A percentile compares a stretch with the other conserved stretches of the same genome.
phyloP scores from a whole-genome alignment of 2,888 invertebrate genomes.

The Drosophila helvetica region DNA sequence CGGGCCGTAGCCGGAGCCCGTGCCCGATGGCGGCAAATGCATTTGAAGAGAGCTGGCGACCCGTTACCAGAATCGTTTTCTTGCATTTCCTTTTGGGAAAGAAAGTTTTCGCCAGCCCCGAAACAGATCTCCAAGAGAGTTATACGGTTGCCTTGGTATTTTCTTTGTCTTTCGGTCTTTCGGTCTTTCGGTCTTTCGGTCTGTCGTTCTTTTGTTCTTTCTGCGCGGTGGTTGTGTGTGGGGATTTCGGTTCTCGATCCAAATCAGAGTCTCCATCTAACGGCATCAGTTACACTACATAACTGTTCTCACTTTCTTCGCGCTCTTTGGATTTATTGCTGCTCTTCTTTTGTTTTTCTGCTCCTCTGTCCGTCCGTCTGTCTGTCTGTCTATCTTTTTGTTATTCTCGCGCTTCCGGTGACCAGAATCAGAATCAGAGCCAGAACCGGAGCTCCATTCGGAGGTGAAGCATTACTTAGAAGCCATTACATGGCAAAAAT shows the following conservation, averaged over 20 bases:
- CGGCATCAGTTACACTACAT: conserved; percentile 80
- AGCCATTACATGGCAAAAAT: conserved; percentile 45
- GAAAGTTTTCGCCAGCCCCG: conserved; percentile 64
- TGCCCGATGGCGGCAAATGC: conserved; percentile 38
- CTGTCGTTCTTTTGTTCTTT: not conserved
- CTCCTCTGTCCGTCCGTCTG: not conserved
- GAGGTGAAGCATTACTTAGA: conserved; percentile 42
- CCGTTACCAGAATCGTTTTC: conserved; percentile 64
- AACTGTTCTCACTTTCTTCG: conserved; percentile 79
- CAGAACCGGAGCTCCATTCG: conserved; percentile 10
- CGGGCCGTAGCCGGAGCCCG: conserved; percentile 6
- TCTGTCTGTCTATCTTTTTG: conserved; percentile 43
- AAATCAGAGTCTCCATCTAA: conserved; percentile 72
- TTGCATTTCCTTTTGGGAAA: conserved; percentile 51
- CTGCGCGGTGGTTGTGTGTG: conserved; percentile 4
- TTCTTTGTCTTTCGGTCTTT: conserved; percentile 1
- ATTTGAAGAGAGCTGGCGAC: conserved; percentile 2
- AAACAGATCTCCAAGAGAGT: conserved; percentile 41
- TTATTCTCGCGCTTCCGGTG: conserved; percentile 69
- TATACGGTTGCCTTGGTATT: conserved; percentile 35
- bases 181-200: not conserved
- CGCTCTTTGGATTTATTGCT: conserved; percentile 40
- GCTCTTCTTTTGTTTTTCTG: conserved; percentile 12
- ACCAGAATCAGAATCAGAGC: conserved; percentile 31
- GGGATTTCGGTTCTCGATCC: conserved; percentile 43